Percentiles rank a stretch among this genome's conserved stretches.
phyloP scores from a whole-genome alignment of 2,113 vertebrate genomes.

The Dasyornis broadbenti region DNA sequence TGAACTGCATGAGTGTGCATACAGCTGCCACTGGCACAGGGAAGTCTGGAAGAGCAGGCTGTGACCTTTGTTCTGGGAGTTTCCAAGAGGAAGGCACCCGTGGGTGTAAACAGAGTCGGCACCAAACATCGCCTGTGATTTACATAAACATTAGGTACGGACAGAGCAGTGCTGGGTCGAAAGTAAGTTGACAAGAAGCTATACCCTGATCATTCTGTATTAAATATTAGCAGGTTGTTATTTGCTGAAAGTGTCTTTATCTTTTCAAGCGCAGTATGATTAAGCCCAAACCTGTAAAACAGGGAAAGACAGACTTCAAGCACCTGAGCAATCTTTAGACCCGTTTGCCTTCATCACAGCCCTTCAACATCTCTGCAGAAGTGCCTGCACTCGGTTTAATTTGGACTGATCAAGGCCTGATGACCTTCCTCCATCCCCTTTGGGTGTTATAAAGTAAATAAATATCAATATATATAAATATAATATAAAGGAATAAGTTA shows the following conservation, averaged over 20 bases:
- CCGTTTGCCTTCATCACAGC: neutral
- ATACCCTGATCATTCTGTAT: neutral
- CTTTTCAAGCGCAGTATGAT: neutral
- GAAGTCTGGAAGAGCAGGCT: neutral
- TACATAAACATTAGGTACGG: fast-evolving
- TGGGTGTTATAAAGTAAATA: neutral
- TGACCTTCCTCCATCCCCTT: neutral
- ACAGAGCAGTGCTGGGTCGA: neutral
- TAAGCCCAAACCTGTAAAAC: neutral
- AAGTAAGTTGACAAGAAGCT: fast-evolving
- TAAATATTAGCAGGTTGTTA: neutral
- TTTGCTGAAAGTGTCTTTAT: neutral
- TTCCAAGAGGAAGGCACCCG: neutral
- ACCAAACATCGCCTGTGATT: fast-evolving
- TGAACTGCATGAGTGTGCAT: fast-evolving
- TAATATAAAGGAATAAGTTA: neutral
- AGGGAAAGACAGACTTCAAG: fast-evolving
- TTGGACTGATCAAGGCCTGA: neutral
- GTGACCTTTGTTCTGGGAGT: neutral
- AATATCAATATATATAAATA: neutral
- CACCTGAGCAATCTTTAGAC: neutral
- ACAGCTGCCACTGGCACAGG: neutral
- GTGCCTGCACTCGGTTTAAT: neutral
- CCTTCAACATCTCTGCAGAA: neutral
- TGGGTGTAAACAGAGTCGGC: no score